Evolutionary conservation across 2,888 invertebrate genomes (phyloP).

Genomic region (Pollenia griseotomentosa): DNA sequence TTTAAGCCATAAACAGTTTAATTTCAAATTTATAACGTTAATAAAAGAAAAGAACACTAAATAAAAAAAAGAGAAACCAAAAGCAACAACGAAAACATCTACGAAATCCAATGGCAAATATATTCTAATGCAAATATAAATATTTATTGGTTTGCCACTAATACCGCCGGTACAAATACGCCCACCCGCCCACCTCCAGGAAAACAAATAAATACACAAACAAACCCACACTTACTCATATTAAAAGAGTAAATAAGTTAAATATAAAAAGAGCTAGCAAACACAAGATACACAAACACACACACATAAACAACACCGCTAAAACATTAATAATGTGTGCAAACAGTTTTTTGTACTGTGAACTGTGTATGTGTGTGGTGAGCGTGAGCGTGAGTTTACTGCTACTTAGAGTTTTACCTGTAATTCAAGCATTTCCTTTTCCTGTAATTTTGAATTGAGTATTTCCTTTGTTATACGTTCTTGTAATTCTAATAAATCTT

Average conservation of each 20-base stretch:
- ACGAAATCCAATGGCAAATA: constrained; percentile 20
- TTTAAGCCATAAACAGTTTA: constrained; percentile 31
- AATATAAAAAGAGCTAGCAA: background rate
- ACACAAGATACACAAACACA: constrained; percentile 26
- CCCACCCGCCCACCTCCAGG: background rate
- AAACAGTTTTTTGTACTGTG: constrained; percentile 9
- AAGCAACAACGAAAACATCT: constrained; percentile 41
- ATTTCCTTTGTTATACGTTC: constrained; percentile 84
- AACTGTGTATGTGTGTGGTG: background rate
- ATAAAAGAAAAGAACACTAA: constrained; percentile 13
- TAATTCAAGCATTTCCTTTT: constrained; percentile 83
- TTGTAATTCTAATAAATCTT: constrained; percentile 83
- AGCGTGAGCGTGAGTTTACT: constrained; percentile 23
- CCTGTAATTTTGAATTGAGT: constrained; percentile 84
- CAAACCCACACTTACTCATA: background rate
- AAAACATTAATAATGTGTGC: constrained; percentile 28
- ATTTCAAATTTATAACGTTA: constrained; percentile 52
- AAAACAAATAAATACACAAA: background rate
- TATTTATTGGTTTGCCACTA: constrained; percentile 64
- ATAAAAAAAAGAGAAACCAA: background rate
- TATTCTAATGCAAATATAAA: constrained; percentile 52
- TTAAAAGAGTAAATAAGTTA: constrained; percentile 44
- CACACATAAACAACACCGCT: background rate
- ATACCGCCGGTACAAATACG: constrained; percentile 34
- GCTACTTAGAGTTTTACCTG: constrained; percentile 79